A percentile compares a stretch with the other conserved stretches of the same genome.
Evolutionary conservation across 2,113 vertebrate species (phyloP).

Genomic region (Phainopepla nitens): DNA sequence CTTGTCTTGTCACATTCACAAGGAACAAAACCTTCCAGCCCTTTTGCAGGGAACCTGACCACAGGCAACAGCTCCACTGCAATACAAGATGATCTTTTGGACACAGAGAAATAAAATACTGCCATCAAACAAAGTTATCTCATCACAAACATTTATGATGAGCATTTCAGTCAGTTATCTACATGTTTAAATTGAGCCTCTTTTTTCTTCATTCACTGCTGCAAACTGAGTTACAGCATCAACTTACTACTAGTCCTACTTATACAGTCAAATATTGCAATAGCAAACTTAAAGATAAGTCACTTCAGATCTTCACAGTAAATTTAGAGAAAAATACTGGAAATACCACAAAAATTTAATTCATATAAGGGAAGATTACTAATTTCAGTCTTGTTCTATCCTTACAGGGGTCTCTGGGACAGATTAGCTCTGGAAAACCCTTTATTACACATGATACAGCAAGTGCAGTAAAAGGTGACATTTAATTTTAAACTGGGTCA

Average conservation of each 20-base stretch:
- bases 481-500: background rate
- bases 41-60: background rate
- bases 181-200: background rate
- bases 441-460: background rate
- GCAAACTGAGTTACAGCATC: background rate
- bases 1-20: background rate
- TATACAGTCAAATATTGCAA: background rate
- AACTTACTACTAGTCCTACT: background rate
- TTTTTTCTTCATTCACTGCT: background rate
- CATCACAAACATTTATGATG: background rate
- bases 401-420: background rate
- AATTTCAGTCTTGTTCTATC: background rate
- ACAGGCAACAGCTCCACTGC: background rate
- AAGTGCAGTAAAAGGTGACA: background rate
- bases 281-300: background rate
- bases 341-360: background rate
- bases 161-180: background rate
- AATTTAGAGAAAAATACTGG: background rate
- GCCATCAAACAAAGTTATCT: background rate
- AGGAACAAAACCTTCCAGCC: background rate
- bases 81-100: background rate
- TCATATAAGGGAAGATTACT: background rate
- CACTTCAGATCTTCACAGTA: background rate
- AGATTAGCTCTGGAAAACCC: background rate
- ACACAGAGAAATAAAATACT: background rate